Percentiles rank a stretch among this genome's conserved stretches.
Conservation (phyloP, 1,140 invertebrate genomes). For the Meloidogyne chitwoodi region DNA sequence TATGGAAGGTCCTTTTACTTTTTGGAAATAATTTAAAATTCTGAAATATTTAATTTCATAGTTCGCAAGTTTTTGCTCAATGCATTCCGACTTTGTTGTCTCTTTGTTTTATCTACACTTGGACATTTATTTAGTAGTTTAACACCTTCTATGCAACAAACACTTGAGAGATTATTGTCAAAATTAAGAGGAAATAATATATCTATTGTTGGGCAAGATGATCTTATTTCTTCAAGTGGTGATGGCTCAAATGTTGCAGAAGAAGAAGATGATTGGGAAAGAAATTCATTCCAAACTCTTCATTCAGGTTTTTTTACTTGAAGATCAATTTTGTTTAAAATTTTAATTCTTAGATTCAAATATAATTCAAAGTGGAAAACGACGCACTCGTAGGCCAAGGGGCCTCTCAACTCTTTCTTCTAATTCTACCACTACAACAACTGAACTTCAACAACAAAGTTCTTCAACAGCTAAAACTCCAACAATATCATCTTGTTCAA, state of each 20-base stretch:
- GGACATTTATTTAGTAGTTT: constrained; percentile 10
- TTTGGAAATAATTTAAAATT: too few relatives aligned
- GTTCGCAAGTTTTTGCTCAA: neutral
- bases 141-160: constrained; percentile 12
- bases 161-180: neutral
- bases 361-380: constrained; percentile 8
- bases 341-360: neutral
- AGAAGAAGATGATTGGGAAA: constrained; percentile 24
- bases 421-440: neutral
- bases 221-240: constrained; percentile 28
- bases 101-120: constrained; percentile 7
- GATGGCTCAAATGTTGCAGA: constrained; percentile 32
- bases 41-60: too few relatives aligned
- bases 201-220: constrained; percentile 15
- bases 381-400: neutral
- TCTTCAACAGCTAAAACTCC: constrained; percentile 3
- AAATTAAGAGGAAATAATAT: neutral
- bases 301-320: neutral
- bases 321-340: neutral
- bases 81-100: neutral
- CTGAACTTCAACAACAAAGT: constrained; percentile 11
- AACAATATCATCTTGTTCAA: neutral
- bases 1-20: too few relatives aligned
- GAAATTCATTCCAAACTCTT: neutral
- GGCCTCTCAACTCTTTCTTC: constrained; percentile 6